phyloP scores from a whole-genome alignment of 2,888 invertebrate genomes.

The Vesta saturnalis region DNA sequence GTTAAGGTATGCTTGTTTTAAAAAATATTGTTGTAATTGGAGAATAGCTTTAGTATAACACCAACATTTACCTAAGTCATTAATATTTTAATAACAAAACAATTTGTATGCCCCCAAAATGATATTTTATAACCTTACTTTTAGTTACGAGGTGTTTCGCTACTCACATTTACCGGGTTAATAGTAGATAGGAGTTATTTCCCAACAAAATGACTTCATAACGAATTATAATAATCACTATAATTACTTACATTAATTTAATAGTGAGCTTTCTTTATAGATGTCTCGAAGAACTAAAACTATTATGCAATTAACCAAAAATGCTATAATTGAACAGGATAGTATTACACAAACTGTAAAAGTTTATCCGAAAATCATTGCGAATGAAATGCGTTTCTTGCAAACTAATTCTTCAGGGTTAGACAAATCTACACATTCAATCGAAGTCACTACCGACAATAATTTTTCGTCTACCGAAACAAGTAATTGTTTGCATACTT shows the following conservation, averaged over 20 bases:
- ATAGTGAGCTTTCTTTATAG: not conserved
- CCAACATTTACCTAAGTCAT: not conserved
- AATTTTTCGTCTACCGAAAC: too few species aligned
- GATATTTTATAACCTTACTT: too few species aligned
- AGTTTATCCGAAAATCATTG: too few species aligned
- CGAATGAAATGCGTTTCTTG: not conserved
- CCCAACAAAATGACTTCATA: too few species aligned
- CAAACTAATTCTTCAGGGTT: not conserved
- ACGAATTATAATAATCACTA: not conserved
- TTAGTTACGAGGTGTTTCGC: not conserved
- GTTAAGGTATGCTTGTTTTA: too few species aligned
- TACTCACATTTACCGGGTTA: not conserved
- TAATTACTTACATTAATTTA: too few species aligned
- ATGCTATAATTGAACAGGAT: not conserved
- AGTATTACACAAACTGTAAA: not conserved
- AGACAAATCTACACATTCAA: not conserved
- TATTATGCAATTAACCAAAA: not conserved
- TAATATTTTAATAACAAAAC: too few species aligned
- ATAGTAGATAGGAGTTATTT: too few species aligned
- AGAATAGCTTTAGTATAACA: too few species aligned
- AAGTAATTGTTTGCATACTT: too few species aligned
- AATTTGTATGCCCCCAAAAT: too few species aligned
- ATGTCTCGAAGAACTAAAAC: not conserved
- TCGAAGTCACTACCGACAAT: not conserved
- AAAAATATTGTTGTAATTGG: not conserved